Percentiles rank a stretch among this genome's conserved stretches.
Evolutionary conservation across 2,888 invertebrate species (phyloP).

Genomic region (Endomychus coccineus): DNA sequence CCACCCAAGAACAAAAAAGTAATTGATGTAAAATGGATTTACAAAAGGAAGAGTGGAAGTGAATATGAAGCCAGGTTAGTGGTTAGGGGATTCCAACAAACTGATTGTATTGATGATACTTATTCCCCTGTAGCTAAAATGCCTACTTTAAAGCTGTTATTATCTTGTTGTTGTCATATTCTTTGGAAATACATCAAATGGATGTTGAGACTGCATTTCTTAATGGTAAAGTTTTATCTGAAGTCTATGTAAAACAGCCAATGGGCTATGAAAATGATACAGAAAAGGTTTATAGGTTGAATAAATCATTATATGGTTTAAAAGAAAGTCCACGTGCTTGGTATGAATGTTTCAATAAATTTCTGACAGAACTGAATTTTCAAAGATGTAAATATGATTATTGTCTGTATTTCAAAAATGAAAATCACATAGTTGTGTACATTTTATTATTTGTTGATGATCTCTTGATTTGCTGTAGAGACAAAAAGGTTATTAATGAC

Average conservation of each 20-base stretch:
- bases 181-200: conserved; percentile 19
- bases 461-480: too few relatives aligned
- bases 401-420: conserved; percentile 15
- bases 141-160: conserved; percentile 15
- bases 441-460: too few relatives aligned
- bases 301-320: conserved; percentile 23
- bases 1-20: conserved; percentile 16
- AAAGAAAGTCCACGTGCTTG: conserved; percentile 20
- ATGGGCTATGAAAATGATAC: conserved; percentile 17
- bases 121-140: conserved; percentile 18
- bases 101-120: conserved; percentile 14
- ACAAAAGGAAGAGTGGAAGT: conserved; percentile 14
- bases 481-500: too few relatives aligned
- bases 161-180: conserved; percentile 14
- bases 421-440: too few relatives aligned
- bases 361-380: conserved; percentile 13
- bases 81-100: conserved; percentile 18
- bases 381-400: conserved; percentile 12
- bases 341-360: conserved; percentile 22
- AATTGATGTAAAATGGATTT: conserved; percentile 18
- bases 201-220: conserved; percentile 26
- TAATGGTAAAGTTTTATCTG: conserved; percentile 21
- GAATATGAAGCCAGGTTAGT: conserved; percentile 15
- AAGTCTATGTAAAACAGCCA: conserved; percentile 22
- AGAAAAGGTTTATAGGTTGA: conserved; percentile 18